Percentiles rank a stretch among this genome's conserved stretches.
These are phyloP conservation scores for Capitella teleta DNA, from an alignment of 1,140 invertebrate species.

Conservation along the genomic window DNA sequence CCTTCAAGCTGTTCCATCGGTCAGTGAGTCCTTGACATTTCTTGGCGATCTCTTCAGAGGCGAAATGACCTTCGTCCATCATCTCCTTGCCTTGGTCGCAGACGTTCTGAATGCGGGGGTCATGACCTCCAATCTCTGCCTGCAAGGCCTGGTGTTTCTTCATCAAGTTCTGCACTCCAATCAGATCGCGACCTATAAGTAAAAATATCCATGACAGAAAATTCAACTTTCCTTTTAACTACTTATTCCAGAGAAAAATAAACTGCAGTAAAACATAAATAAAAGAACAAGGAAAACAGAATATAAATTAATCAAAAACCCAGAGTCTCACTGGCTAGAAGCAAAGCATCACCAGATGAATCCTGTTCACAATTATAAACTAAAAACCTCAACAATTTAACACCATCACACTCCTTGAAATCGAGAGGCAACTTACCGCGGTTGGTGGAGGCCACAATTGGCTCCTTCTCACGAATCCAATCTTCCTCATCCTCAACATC, in stretches of 20 bases:
- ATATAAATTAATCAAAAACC: no score
- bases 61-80: slow-evolving; percentile 85
- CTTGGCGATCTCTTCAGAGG: slow-evolving; percentile 75
- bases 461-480: slow-evolving; percentile 98
- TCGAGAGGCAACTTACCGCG: slow-evolving; percentile 50
- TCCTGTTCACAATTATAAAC: no score
- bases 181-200: slow-evolving; percentile 73
- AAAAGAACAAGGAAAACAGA: no score
- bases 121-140: slow-evolving; percentile 96
- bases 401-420: no score
- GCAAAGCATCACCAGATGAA: no score
- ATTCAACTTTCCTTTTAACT: no score
- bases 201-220: no score
- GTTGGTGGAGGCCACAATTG: slow-evolving; percentile 92
- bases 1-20: slow-evolving; percentile 75
- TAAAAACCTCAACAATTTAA: no score
- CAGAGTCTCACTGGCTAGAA: no score
- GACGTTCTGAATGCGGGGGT: slow-evolving; percentile 81
- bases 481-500: slow-evolving; percentile 98
- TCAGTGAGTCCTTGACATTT: slow-evolving; percentile 67
- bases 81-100: slow-evolving; percentile 78
- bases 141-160: slow-evolving; percentile 97
- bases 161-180: slow-evolving; percentile 97
- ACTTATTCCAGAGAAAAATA: no score
- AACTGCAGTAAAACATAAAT: no score